Evolutionary conservation across 30 jellyfish, hydroid and myxozoan genomes (phyloP), one percentile per base, ranked within the genome.

Genomic region (Phacellophora camtschatica): DNA sequence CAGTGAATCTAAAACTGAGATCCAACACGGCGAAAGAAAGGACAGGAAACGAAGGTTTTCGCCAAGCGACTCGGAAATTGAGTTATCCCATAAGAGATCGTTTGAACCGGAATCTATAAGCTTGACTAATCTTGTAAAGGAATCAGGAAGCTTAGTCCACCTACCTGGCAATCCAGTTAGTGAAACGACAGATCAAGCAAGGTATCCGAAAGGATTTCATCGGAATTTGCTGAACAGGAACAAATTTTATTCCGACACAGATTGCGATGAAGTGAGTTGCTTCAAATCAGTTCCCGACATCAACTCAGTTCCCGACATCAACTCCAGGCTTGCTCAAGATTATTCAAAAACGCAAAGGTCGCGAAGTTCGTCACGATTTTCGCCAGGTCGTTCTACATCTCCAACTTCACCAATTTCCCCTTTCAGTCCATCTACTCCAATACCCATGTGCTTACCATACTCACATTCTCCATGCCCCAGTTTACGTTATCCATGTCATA

Each of bases 391-490:
- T 4, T 34, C 81, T 16, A 19, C 8, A 29, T 30, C 91, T 13
- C 83, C 91, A 36, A 19, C 33, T 31, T 65, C 84, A 13, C 71
- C 91, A n/a, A 55, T 71, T 5, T 33, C 73, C 30, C 91, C 91
- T 2, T 80, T 46, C 62, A 51, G 81, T 43, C 83, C 91, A 0
- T 28, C 77, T 11, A 33, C 67, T 43, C 91, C 91, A 2, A 53
- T 80, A 13, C 91, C 91, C 29, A 80, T 65, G 91, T 80, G 77
- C 57, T 36, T 43, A 31, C 82, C 89, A 23, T 32, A 3, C 8
- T 61, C 79, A 1, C 73, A 24, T 29, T 28, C 91, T 5, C 30
- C 83, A 1, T 65, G 71, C 39, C 63, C 58, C 0, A 24, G 61
- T 23, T 49, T 46, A 57, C 77, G 28, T 18, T 35, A 27, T 69